A percentile compares a stretch with the other conserved stretches of the same genome.
These are phyloP conservation scores for Pantherophis guttatus DNA, from an alignment of 2,113 vertebrate genomes.

Conservation along the genomic window DNA sequence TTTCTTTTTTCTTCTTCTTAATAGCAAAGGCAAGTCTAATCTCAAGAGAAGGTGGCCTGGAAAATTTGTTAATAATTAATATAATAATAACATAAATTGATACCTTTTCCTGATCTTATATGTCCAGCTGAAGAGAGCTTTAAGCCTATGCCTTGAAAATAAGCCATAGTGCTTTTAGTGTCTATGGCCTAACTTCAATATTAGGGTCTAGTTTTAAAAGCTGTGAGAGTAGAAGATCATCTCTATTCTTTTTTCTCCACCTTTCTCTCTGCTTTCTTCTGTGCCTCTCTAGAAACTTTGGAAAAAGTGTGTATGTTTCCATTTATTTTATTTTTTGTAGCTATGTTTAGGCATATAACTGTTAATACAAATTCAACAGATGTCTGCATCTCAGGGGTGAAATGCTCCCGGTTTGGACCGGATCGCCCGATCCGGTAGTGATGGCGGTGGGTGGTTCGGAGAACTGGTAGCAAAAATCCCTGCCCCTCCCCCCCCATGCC, in stretches of 20 bases:
- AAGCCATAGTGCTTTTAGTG: neutral
- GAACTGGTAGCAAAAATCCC: no score
- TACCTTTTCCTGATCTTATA: neutral
- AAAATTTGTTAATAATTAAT: neutral
- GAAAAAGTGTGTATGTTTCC: neutral
- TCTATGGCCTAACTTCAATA: neutral
- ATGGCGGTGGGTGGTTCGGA: no score
- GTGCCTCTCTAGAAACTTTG: neutral
- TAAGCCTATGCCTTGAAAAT: neutral
- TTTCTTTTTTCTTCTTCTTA: neutral
- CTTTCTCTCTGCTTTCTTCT: neutral
- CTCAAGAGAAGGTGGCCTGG: neutral
- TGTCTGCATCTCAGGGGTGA: neutral
- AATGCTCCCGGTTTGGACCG: no score
- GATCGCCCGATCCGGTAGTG: no score
- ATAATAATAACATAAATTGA: neutral
- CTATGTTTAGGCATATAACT: neutral
- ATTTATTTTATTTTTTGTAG: neutral
- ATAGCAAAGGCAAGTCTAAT: conserved; percentile 10
- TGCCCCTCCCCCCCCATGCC: no score
- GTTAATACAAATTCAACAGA: neutral
- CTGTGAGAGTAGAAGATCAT: neutral
- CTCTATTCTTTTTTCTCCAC: neutral
- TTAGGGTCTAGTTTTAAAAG: neutral
- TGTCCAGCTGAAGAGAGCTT: neutral